These are phyloP conservation scores for Melipona beecheii DNA, from an alignment of 2,888 invertebrate genomes.

Conservation along the genomic window DNA sequence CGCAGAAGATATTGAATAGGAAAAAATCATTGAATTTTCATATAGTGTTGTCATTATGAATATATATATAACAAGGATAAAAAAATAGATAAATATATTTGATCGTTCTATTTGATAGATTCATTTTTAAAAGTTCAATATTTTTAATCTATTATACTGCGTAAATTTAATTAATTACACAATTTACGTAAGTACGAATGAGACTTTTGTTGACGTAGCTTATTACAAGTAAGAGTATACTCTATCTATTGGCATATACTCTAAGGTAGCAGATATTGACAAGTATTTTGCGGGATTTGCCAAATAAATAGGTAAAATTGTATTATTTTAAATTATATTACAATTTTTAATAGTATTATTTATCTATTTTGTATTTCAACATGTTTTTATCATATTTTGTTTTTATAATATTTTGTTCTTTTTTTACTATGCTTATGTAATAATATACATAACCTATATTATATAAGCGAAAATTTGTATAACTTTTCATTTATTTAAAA, in stretches of 20 bases:
- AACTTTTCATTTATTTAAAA: neutral
- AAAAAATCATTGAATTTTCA: neutral
- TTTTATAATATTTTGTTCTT: neutral
- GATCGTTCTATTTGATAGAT: neutral
- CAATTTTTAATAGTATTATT: neutral
- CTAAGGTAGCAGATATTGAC: constrained; percentile 32
- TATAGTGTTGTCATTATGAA: neutral
- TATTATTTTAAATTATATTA: constrained; percentile 15
- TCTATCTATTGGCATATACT: constrained; percentile 27
- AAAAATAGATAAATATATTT: neutral
- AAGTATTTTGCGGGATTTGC: neutral
- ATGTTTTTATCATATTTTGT: neutral
- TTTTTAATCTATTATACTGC: neutral
- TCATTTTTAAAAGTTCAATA: neutral
- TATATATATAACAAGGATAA: neutral
- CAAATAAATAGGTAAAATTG: constrained; percentile 48
- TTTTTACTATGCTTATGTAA: neutral
- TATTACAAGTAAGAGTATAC: neutral
- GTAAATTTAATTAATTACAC: neutral
- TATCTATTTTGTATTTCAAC: neutral
- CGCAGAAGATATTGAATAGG: no score
- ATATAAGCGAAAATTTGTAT: constrained; percentile 56
- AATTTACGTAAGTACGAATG: neutral
- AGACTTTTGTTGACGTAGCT: neutral
- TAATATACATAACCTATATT: constrained; percentile 55